Base-by-base conservation (phyloP, 2,113 vertebrate species). In the Psophia crepitans region DNA sequence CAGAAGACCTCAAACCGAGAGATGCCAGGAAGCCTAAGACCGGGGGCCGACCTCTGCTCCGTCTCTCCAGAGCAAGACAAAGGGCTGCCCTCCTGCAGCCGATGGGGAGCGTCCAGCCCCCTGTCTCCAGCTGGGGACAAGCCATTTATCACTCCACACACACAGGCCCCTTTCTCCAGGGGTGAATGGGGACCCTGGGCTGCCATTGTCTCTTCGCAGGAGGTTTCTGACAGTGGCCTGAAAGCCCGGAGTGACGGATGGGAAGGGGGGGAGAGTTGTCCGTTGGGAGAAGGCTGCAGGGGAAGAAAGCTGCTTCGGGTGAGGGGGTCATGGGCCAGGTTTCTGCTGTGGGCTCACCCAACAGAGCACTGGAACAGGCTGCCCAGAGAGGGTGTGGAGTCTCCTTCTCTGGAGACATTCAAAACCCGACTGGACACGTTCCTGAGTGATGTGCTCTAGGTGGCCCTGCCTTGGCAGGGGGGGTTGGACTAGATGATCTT, bases 201-300 rank as follows among this genome's bases (percentile, higher is more conserved):
- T 89, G 84, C 73, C 87, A 83, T 89, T 95, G 91, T 96, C 66
- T 73, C 84, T 43, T 49, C 17, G 78, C 74, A 63, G 94, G 80
- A 87, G 83, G 41, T 32, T 73, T 76, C 75, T 95, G 93, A 89
- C 91, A 88, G 88, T 26, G 6, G 39, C 87, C 91, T 97, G 84
- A 95, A 95, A 96, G 84, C 26, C 73, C 23, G 53, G 73, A 87
- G 60, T 93, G 93, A 97, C 93, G 81, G 96, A 93, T 97, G 83
- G 73, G 84, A 58, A 78, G 71, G 15, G 20, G n/a, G n/a, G 49
- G 17, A 35, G 30, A 79, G 37, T 10, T 37, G 44, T 18, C 39
- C 5, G 0, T 3, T 27, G 58, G 76, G 75, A 70, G 41, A 73
- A 90, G 56, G 95, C 60, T 82, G 74, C 41, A 35, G 63, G 81